These are phyloP conservation scores for Rhabdornis inornatus DNA, from an alignment of 2,113 vertebrate genomes.

Conservation along the genomic window DNA sequence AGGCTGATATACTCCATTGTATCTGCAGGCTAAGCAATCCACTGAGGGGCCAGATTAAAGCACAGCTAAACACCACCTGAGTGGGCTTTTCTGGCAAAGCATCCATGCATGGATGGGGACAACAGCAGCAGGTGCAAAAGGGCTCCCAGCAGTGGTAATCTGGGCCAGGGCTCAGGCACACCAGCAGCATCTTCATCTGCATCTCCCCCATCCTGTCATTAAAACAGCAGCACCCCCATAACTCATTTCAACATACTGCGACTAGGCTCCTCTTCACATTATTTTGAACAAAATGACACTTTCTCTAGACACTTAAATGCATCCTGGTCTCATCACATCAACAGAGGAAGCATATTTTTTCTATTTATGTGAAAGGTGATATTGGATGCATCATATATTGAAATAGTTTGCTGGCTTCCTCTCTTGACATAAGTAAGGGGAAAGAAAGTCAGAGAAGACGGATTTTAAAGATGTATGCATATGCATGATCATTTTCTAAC, in stretches of 20 bases:
- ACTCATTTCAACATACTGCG: not conserved
- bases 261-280: not conserved
- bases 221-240: not conserved
- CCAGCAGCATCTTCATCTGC: not conserved
- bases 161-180: not conserved
- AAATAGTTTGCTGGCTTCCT: not conserved
- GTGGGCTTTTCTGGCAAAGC: not conserved
- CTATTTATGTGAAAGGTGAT: slow-evolving; percentile 57
- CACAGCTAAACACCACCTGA: not conserved
- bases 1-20: not conserved
- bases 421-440: slow-evolving; percentile 17
- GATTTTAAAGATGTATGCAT: slow-evolving; percentile 19
- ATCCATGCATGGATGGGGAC: accelerated
- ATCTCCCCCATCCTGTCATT: not conserved
- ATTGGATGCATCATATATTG: slow-evolving; percentile 28
- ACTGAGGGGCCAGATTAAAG: not conserved
- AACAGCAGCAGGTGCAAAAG: not conserved
- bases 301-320: slow-evolving; percentile 22
- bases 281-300: slow-evolving; percentile 46
- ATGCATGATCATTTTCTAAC: slow-evolving; percentile 10
- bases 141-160: accelerated
- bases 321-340: slow-evolving; percentile 35
- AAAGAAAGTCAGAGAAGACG: slow-evolving; percentile 28
- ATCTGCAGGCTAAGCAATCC: not conserved
- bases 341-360: slow-evolving; percentile 21